Base-by-base conservation (phyloP, 2,113 vertebrate species). In the Aptenodytes patagonicus region DNA sequence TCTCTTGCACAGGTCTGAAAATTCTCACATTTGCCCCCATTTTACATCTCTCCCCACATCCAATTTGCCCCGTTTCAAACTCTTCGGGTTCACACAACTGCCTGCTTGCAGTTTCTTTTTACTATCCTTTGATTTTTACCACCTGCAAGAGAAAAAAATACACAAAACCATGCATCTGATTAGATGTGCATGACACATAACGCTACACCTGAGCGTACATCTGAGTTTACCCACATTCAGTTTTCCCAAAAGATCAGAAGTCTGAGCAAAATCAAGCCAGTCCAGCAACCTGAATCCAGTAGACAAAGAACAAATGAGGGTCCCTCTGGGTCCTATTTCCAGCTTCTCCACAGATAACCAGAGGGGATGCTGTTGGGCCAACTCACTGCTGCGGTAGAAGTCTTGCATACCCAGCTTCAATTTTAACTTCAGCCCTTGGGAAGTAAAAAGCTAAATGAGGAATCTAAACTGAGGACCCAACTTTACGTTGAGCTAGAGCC, bases 1-100 rank as follows among this genome's bases (percentile, higher is more conserved):
- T 90, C 46, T 93, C 86, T 70, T 70, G 47, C 66, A 83, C 44
- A 82, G 93, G 81, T 93, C 92, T 96, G 90, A 83, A 91, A 90
- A 96, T 91, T 55, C 83, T 38, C 90, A 62, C 68, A 66, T 85
- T 97, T 90, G 49, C 49, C 83, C 94, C 87, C 79, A 68, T 94
- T 96, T 94, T 91, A 64, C 17, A 11, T 79, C 66, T 82, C 66
- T 75, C 87, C 54, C 78, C 76, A 66, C 47, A 83, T 9, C 24
- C 66, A 66, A 51, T 64, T 88, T 93, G 58, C 38, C 62, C 75
- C 7, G 1, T 86, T 95, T 92, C 85, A 79, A 82, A 64, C 62
- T 31, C 17, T 64, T 36, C 1, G 3, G 38, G 32, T 87, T 91
- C 75, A 88, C 42, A 70, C 32, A 80, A 77, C 76, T 84, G 52